Conservation (phyloP, 2,113 vertebrate species). For the Burhinus oedicnemus region DNA sequence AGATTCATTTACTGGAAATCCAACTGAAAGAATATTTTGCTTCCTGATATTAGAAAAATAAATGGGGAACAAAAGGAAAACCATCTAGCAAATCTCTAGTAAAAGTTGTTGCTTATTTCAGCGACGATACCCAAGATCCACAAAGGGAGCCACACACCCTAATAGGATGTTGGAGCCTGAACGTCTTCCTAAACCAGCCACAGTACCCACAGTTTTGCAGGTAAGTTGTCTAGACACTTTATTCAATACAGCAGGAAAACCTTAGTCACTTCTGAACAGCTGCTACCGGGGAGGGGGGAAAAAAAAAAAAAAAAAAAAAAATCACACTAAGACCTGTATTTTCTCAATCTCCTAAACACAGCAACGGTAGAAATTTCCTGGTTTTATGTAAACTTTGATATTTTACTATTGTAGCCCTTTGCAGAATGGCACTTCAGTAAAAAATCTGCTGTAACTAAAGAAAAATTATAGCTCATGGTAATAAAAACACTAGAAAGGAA, state of each 20-base stretch:
- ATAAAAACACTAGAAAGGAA: background rate
- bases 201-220: background rate
- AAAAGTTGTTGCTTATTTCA: background rate
- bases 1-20: background rate
- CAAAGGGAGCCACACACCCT: background rate
- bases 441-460: background rate
- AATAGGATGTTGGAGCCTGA: background rate
- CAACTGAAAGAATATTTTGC: rapidly evolving
- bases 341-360: background rate
- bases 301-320: too few relatives aligned
- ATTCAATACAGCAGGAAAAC: background rate
- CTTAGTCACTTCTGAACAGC: background rate
- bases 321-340: background rate
- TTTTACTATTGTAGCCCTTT: background rate
- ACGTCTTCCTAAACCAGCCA: background rate
- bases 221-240: background rate
- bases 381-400: background rate
- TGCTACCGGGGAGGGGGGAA: too few relatives aligned
- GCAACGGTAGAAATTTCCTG: background rate
- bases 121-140: background rate
- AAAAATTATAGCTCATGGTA: background rate
- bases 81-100: background rate
- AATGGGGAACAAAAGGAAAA: background rate
- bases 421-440: background rate
- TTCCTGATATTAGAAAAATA: background rate